Percentiles rank a stretch among this genome's conserved stretches.
Evolutionary conservation across 2,797 vertebrate species (phyloP).

Genomic region (Sebastolobus altivelis): DNA sequence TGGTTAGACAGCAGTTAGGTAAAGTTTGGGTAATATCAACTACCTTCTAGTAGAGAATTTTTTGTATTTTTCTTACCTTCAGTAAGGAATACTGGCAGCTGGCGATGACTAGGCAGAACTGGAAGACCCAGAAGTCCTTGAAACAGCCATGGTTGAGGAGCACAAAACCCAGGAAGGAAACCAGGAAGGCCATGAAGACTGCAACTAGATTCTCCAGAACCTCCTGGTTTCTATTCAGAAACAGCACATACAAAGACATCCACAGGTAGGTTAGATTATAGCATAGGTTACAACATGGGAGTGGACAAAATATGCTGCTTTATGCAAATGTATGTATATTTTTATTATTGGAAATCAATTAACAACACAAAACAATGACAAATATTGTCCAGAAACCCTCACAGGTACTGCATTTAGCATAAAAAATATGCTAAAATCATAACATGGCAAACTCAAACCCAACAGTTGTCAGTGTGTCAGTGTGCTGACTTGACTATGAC

Average conservation of each 20-base stretch:
- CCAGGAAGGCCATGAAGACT: slow-evolving; percentile 90
- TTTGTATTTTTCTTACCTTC: slow-evolving; percentile 86
- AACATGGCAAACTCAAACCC: too few relatives aligned
- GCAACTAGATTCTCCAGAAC: slow-evolving; percentile 92
- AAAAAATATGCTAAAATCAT: too few relatives aligned
- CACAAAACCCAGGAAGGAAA: slow-evolving; percentile 95
- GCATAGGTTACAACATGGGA: too few relatives aligned
- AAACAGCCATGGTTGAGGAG: slow-evolving; percentile 95
- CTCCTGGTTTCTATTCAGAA: slow-evolving; percentile 89
- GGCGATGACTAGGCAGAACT: slow-evolving; percentile 97
- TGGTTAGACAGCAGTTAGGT: not conserved
- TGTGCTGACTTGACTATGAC: too few relatives aligned
- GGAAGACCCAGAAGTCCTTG: slow-evolving; percentile 94
- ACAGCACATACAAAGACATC: slow-evolving; percentile 14
- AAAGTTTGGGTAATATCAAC: not conserved
- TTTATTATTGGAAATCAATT: too few relatives aligned
- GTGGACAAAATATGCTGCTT: too few relatives aligned
- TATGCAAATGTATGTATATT: too few relatives aligned
- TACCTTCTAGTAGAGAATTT: not conserved
- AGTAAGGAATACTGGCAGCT: slow-evolving; percentile 98
- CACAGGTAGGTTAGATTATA: not conserved
- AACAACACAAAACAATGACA: too few relatives aligned
- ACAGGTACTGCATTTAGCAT: too few relatives aligned
- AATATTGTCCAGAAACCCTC: too few relatives aligned
- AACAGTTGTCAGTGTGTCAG: too few relatives aligned